These are phyloP conservation scores for Liodrosophila aerea DNA, from an alignment of 2,888 invertebrate genomes.

Conservation along the genomic window DNA sequence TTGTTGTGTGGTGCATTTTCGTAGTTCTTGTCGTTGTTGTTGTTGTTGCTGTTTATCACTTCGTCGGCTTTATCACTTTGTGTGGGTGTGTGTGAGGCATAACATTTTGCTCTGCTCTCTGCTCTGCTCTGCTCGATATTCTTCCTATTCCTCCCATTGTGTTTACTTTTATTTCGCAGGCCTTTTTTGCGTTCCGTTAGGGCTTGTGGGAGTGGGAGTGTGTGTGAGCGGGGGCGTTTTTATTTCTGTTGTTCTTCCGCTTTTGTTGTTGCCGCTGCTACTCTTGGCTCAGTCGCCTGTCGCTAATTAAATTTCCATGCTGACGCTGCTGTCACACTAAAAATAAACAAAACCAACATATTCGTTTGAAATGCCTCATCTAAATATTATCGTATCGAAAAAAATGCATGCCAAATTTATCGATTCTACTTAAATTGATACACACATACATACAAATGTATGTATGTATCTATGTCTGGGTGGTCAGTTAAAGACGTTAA, in stretches of 20 bases:
- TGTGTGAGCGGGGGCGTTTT: conserved; percentile 17
- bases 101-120: conserved; percentile 32
- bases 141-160: conserved; percentile 14
- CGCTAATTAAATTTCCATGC: conserved; percentile 74
- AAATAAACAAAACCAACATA: conserved; percentile 68
- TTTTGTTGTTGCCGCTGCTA: conserved; percentile 16
- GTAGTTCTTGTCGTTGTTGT: conserved; percentile 36
- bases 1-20: conserved; percentile 50
- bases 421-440: conserved; percentile 6
- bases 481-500: too few relatives aligned
- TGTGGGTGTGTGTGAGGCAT: conserved; percentile 22
- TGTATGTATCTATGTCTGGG: too few relatives aligned
- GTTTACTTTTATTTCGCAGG: conserved; percentile 49
- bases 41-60: conserved; percentile 34
- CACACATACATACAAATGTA: not conserved
- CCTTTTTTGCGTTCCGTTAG: conserved; percentile 23
- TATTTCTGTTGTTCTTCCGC: conserved; percentile 21
- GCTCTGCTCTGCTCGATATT: conserved; percentile 25
- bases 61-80: conserved; percentile 33
- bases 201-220: conserved; percentile 17
- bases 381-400: conserved; percentile 38
- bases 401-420: conserved; percentile 27
- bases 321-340: conserved; percentile 68
- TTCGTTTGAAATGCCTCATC: conserved; percentile 39
- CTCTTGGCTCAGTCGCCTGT: conserved; percentile 52